Base-by-base conservation (phyloP, 92 coral and sea anemone species). In the Parazoanthus swiftii region DNA sequence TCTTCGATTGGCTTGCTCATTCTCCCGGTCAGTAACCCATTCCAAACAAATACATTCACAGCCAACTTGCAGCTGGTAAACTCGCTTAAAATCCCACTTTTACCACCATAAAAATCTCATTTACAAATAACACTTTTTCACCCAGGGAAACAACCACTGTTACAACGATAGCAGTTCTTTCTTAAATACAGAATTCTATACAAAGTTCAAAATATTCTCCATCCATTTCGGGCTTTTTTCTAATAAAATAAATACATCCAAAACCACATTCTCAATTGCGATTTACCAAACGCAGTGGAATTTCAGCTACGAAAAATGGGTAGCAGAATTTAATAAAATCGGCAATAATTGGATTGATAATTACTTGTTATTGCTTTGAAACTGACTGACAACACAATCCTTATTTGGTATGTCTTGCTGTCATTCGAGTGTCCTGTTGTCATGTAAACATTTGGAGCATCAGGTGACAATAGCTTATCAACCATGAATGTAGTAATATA, bases 121-220 rank as follows among this genome's bases (percentile, higher is more conserved):
- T 84, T 84, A 68, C 36, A 84, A 72, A 71, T 43, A 84, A 26
- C 59, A 84, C 42, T 46, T 16, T 50, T n/a, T 48, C 74, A 36
- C 77, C 50, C 46, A n/a, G 77, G 25, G 63, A 25, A 84, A 11
- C 25, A 84, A 11, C 25, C 37, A 35, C 50, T 26, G 16, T 33
- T 46, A 14, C 5, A 42, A 46, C 65, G 36, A 29, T 46, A 72
- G 66, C 79, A 72, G 35, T 70, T 72, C 71, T 46, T 72, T 81
- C 46, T 82, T 82, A 84, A 84, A 84, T 84, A 84, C 78, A 84
- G 75, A 84, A 84, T 42, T 48, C 87, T 84, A 70, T 84, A 84
- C 87, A 84, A 84, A 84, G 67, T 84, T 84, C 65, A 84, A 84
- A 84, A 84, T 84, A 84, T 84, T 74, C 87, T 79, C 13, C 74